Base-by-base conservation (phyloP, 64 coral and sea anemone species). In the Montipora sp. region DNA sequence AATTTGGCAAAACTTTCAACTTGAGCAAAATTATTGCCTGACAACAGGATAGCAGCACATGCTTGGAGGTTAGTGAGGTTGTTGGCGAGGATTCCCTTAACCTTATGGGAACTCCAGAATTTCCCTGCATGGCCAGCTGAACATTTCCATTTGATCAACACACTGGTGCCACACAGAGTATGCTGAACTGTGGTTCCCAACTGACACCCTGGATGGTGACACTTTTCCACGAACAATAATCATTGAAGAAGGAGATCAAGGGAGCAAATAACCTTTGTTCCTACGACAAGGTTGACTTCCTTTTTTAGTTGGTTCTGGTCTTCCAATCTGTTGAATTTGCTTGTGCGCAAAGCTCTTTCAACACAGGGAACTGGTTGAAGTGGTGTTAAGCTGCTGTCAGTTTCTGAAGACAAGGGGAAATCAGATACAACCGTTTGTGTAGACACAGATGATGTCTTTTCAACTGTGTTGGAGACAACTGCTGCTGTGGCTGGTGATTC, bases 11-110 rank as follows among this genome's bases (percentile, higher is more conserved):
- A 72, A 23, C 55, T 74, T 57, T 92, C 51, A 36, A 92, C 53
- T 77, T 92, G 83, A 18, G 72, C 50, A 92, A 85, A 84, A 65
- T 86, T 77, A 59, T 86, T 92, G 5, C 90, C 73, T 46, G 90
- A 92, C 11, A 86, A n/a, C 10, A 92, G 24, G 18, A 92, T 18
- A 11, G 63, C 47, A 19, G 81, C 81, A 86, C 80, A 81, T 59
- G 81, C 50, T 50, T 92, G 80, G 23, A 23, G 23, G 50, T 92
- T 92, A 23, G 86, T 92, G 23, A 23, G 23, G 50, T 92, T 92
- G 48, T 92, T 92, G 24, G 80, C 60, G 16, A 70, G 66, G 15
- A 90, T 51, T 47, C 77, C 77, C 57, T 72, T 81, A 20, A 65
- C 78, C 16, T 92, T 82, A 6, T 87, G 59, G 27, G 90, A 92